phyloP scores from a whole-genome alignment of 1,140 invertebrate genomes.

The Homarus americanus region DNA sequence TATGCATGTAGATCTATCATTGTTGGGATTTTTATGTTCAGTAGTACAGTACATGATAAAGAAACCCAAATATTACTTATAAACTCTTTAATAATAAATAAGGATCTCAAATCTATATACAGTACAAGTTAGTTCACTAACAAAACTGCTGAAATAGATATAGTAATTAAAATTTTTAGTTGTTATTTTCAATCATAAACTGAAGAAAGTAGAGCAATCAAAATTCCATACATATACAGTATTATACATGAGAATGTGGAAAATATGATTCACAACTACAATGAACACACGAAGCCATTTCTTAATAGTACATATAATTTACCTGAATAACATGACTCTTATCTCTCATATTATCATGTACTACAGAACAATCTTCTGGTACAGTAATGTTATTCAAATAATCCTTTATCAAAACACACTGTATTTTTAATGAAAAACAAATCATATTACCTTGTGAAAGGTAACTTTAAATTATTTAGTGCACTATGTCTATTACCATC shows the following conservation, averaged over 20 bases:
- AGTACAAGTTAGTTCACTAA: neutral
- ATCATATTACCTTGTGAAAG: no score
- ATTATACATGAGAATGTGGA: neutral
- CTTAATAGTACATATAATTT: neutral
- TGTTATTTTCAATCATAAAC: neutral
- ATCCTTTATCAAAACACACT: neutral
- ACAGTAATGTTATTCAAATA: neutral
- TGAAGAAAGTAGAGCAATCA: neutral
- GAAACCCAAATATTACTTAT: neutral
- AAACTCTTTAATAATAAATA: neutral
- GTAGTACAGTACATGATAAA: no score
- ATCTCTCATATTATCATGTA: no score
- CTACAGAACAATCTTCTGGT: neutral
- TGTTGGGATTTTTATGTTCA: no score
- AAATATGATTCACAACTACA: neutral
- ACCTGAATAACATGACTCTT: no score
- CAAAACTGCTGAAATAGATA: neutral
- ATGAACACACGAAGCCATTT: neutral
- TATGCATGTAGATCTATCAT: no score
- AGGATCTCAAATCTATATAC: neutral
- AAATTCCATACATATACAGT: neutral
- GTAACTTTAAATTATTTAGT: no score
- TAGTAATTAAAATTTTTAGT: neutral
- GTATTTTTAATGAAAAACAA: neutral
- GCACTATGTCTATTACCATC: no score